phyloP scores from a whole-genome alignment of 1,140 invertebrate species.

The Pseudomyrmex dendroicus region DNA sequence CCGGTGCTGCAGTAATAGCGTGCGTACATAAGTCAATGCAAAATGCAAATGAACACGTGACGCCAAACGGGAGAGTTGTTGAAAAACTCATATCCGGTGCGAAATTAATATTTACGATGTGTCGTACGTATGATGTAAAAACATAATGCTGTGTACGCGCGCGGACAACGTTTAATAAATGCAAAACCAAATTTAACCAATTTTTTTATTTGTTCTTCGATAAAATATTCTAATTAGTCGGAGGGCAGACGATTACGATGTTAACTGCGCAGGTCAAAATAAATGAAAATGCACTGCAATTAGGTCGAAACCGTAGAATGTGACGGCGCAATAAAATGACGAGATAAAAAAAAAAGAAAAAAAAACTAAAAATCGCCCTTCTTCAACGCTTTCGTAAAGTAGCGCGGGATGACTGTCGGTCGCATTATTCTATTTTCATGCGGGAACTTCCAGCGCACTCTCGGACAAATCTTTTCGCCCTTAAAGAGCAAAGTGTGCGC shows the following conservation, averaged over 20 bases:
- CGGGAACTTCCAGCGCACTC: not conserved
- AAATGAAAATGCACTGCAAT: conserved; percentile 33
- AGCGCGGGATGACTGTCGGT: not conserved
- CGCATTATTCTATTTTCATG: conserved; percentile 40
- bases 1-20: not conserved
- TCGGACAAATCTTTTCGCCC: conserved; percentile 26
- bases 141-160: not conserved
- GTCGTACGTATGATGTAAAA: not conserved
- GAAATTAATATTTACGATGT: conserved; percentile 41
- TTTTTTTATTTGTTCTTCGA: not conserved
- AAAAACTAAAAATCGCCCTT: not conserved
- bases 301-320: conserved; percentile 10
- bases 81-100: conserved; percentile 29
- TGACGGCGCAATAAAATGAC: conserved; percentile 10
- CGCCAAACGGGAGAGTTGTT: not conserved
- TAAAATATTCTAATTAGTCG: conserved; percentile 41
- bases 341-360: not conserved
- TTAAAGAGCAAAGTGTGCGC: conserved; percentile 16
- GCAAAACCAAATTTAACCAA: conserved; percentile 23
- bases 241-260: not conserved
- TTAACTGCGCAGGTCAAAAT: conserved; percentile 34
- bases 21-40: not conserved
- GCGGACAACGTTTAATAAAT: conserved; percentile 29
- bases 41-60: conserved; percentile 36
- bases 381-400: conserved; percentile 8